Conservation (phyloP, 2,888 invertebrate species). For the Cordylochernes scorpioides region DNA sequence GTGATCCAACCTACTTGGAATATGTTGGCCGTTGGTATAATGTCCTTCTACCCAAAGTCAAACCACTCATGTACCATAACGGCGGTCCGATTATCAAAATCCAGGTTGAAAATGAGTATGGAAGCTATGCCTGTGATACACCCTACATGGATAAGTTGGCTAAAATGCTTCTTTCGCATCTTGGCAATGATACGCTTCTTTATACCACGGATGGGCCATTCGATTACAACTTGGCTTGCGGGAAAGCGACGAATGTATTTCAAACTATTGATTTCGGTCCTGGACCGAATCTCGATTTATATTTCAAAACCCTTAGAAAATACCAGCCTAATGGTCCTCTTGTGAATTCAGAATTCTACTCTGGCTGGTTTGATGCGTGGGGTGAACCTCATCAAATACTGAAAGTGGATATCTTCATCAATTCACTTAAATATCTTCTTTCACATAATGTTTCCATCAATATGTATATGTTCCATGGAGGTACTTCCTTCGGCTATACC, state of each 20-base stretch:
- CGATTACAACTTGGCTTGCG: conserved; percentile 31
- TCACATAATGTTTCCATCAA: conserved; percentile 21
- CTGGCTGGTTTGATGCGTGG: conserved; percentile 79
- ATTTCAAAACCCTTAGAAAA: conserved; percentile 21
- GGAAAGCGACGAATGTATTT: conserved; percentile 38
- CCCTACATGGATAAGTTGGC: conserved; percentile 39
- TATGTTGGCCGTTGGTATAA: conserved; percentile 28
- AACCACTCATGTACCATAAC: conserved; percentile 32
- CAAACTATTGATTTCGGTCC: conserved; percentile 32
- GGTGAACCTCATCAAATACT: conserved; percentile 34
- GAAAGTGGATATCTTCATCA: conserved; percentile 26
- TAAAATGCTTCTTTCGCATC: conserved; percentile 30
- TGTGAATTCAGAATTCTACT: conserved; percentile 69
- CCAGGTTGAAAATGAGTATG: conserved; percentile 72
- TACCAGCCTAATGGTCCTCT: conserved; percentile 38
- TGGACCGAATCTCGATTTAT: not conserved
- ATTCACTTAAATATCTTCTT: conserved; percentile 31
- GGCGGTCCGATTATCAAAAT: conserved; percentile 65
- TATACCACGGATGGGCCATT: conserved; percentile 54
- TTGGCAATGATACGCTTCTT: conserved; percentile 39
- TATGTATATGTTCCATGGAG: conserved; percentile 20
- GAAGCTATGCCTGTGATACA: conserved; percentile 43
- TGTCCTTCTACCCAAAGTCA: conserved; percentile 26
- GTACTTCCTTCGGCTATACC: conserved; percentile 21
- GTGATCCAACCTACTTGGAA: conserved; percentile 22